Evolutionary conservation across 2,797 vertebrate genomes (phyloP), one percentile per base, ranked within the genome.

Genomic region (Acestrorhynchus altus): DNA sequence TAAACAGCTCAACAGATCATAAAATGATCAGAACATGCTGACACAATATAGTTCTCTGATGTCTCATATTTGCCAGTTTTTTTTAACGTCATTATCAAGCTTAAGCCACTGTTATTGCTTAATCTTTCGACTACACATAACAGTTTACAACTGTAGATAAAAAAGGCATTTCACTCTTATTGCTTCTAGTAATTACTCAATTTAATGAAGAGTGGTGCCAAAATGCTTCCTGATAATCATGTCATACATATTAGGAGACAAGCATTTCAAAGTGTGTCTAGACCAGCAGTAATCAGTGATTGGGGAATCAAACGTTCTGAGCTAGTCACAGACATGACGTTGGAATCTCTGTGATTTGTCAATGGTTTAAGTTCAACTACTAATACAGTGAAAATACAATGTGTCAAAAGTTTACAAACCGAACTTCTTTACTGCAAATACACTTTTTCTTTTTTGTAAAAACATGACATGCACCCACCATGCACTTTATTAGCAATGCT

Each of bases 21-120:
- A 65, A 79, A 72, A 51, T 49, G n/a, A 8, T 63, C 11, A 28
- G 16, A 56, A 68, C 49, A 12, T 74, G 64, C 74, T 81, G 72
- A 78, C 6, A 28, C 7, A 49, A 5, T 16, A 4, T 26, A 31
- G 35, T 78, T 78, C 22, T 44, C 26, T 52, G 72, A 70, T 40
- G 6, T 35, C 28, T 4, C 18, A 51, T 6, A 16, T 66, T 66
- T 46, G 1, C 16, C 7, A 24, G 22, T 70, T 12, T 3, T 64
- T 11, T 11, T 40, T 13, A 68, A 68, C 20, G 63, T 10, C 22
- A 44, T 56, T 44, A 63, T 63, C 51, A 42, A 26, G 40, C 9
- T n/a, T 28, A 18, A 39, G 49, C 28, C 35, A n/a, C 4, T 46
- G 35, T 16, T 22, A 2, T 24, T 65, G 22, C n/a, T 54, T n/a